A percentile compares a stretch with the other conserved stretches of the same genome.
Conservation (phyloP, 1,140 invertebrate species). For the Ctenoplectra terminalis region DNA sequence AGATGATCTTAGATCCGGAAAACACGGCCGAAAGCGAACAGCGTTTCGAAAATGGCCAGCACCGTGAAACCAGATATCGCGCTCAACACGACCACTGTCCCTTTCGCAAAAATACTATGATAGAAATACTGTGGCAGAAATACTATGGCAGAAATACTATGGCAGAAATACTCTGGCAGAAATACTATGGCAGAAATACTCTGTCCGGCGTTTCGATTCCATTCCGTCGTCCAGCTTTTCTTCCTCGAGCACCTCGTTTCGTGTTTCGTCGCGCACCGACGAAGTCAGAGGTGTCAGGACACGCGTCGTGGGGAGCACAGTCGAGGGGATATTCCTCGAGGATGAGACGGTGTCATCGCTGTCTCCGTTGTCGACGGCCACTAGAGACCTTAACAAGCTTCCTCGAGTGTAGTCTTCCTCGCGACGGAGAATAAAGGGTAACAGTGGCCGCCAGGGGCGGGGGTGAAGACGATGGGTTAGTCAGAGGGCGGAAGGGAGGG, state of each 20-base stretch:
- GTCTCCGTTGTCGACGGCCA: conserved; percentile 39
- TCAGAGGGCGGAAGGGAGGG: conserved; percentile 15
- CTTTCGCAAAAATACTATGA: neutral
- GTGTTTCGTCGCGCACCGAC: neutral
- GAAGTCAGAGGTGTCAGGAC: conserved; percentile 5
- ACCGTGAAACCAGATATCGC: neutral
- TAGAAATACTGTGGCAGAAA: too few relatives aligned
- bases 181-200: too few relatives aligned
- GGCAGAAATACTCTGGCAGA: too few relatives aligned
- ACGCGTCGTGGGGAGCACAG: neutral
- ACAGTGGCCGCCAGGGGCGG: neutral
- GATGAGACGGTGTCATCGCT: conserved; percentile 16
- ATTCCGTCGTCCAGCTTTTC: neutral
- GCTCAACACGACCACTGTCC: too few relatives aligned
- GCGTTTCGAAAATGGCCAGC: too few relatives aligned
- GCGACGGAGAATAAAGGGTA: conserved; percentile 31
- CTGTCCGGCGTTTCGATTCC: neutral
- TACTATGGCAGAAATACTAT: too few relatives aligned
- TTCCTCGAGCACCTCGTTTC: neutral
- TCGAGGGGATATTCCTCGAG: conserved; percentile 30
- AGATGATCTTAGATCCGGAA: too few relatives aligned
- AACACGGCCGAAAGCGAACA: too few relatives aligned
- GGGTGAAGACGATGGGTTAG: neutral
- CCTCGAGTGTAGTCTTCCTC: conserved; percentile 56
- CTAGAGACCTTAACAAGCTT: conserved; percentile 71